These are phyloP conservation scores for Poeciliopsis prolifica DNA, from an alignment of 2,113 vertebrate genomes.

Conservation along the genomic window DNA sequence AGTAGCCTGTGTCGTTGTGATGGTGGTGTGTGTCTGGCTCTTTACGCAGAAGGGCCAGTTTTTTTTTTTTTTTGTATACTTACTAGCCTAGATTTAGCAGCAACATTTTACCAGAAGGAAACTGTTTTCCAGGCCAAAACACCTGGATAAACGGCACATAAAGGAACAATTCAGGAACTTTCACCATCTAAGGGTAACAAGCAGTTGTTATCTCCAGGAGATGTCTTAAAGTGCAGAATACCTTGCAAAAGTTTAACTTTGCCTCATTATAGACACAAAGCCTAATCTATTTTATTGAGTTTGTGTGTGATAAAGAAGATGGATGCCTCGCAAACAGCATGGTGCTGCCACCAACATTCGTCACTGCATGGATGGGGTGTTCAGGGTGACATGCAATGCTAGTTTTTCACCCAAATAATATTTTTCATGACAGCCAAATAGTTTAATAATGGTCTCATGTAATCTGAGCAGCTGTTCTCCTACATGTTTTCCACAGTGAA, in stretches of 20 bases:
- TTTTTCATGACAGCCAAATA: too few relatives aligned
- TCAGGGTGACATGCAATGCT: not conserved
- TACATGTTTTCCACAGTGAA: too few relatives aligned
- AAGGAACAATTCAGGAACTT: not conserved
- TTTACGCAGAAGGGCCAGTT: slow-evolving; percentile 35
- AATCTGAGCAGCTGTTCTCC: not conserved
- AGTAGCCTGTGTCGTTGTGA: slow-evolving; percentile 59
- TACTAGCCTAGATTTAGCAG: slow-evolving; percentile 27
- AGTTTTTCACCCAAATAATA: not conserved
- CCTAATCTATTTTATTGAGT: too few relatives aligned
- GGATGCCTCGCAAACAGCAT: not conserved
- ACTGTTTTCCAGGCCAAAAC: not conserved
- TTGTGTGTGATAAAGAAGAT: not conserved
- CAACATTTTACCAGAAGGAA: not conserved
- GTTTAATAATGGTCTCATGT: not conserved
- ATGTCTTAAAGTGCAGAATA: not conserved
- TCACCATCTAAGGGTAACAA: not conserved
- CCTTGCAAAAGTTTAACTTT: not conserved
- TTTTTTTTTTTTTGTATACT: slow-evolving; percentile 24
- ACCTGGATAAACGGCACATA: not conserved
- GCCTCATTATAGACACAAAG: not conserved
- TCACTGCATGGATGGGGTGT: not conserved
- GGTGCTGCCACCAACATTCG: not conserved
- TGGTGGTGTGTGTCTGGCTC: slow-evolving; percentile 28
- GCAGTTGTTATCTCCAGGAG: not conserved